Evolutionary conservation across 2,797 vertebrate genomes (phyloP), one percentile per base, ranked within the genome.

Genomic region (Thalassophryne amazonica): DNA sequence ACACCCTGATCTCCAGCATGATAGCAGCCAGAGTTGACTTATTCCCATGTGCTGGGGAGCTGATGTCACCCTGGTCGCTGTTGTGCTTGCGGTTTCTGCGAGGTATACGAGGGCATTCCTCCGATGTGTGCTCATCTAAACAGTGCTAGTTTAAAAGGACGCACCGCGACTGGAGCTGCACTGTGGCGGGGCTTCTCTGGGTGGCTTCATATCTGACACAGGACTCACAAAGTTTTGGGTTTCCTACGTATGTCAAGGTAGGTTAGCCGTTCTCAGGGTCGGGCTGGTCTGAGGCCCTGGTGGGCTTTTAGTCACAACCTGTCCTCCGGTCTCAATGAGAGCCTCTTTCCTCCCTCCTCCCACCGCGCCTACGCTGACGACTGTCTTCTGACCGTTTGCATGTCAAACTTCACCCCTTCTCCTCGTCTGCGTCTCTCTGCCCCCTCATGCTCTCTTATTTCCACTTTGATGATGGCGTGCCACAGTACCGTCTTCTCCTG

Each of bases 181-280:
- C 56, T 61, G 72, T 70, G 77, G 73, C 68, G 34, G 59, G 42
- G 58, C 78, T 84, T 60, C 78, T 81, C 81, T 86, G 85, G 87
- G 87, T 89, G 89, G 88, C 81, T 85, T 75, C 76, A n/a, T 82
- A 78, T 90, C 81, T 83, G 74, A 86, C 80, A 53, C 59, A 68
- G 73, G 76, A 71, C 81, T 57, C 75, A 11, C 39, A 60, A 60
- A 51, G 85, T 78, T 56, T 92, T 80, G 73, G 73, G 87, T 90
- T 92, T 90, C 88, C 81, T 86, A 85, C 62, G 78, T 81, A 89
- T 80, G 89, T 92, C 90, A 89, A 89, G 88, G 89, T 88, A 80
- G 70, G 85, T 91, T 90, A 92, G 76, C 52, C 43, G 69, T 77
- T 84, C 62, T 72, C 69, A 28, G 73, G 10, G 54, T 70, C 36